These are phyloP conservation scores for Sanderia malayensis DNA, from an alignment of 30 jellyfish, hydroid and myxozoan species.

Conservation along the genomic window DNA sequence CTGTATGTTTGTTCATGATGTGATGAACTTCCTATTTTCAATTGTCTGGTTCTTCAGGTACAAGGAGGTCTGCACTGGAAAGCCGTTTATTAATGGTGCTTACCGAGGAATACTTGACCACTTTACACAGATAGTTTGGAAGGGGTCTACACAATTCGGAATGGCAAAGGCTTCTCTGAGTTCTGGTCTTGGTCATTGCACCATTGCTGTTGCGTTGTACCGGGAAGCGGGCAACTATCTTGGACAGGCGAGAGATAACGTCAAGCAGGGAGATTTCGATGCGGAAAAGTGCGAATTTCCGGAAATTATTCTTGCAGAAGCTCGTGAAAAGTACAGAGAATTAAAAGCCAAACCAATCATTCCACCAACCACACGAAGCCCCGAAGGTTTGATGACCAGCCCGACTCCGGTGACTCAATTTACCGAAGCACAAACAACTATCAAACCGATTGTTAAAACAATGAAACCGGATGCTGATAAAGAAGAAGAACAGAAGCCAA, in stretches of 20 bases:
- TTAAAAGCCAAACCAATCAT: neutral
- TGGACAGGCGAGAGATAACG: slow-evolving; percentile 44
- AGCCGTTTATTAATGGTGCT: slow-evolving; percentile 33
- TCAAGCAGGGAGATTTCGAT: slow-evolving; percentile 31
- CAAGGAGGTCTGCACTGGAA: slow-evolving; percentile 81
- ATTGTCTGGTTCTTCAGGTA: slow-evolving; percentile 46
- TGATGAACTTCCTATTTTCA: neutral
- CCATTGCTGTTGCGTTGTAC: slow-evolving; percentile 71
- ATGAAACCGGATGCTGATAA: neutral
- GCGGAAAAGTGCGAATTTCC: slow-evolving; percentile 19
- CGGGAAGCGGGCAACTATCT: slow-evolving; percentile 55
- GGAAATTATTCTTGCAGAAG: neutral
- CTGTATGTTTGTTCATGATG: neutral
- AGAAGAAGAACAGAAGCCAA: neutral
- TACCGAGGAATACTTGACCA: slow-evolving; percentile 41
- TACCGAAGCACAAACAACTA: no score
- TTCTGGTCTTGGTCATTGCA: slow-evolving; percentile 48
- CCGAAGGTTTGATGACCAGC: neutral
- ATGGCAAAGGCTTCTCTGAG: slow-evolving; percentile 43
- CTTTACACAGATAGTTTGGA: slow-evolving; percentile 78
- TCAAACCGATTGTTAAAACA: no score
- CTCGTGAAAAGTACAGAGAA: neutral
- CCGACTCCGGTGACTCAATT: neutral
- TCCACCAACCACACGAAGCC: neutral
- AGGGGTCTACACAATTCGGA: slow-evolving; percentile 49